Evolutionary conservation across 2,113 vertebrate genomes (phyloP), one percentile per base, ranked within the genome.

Genomic region (Hiodon tergisus): DNA sequence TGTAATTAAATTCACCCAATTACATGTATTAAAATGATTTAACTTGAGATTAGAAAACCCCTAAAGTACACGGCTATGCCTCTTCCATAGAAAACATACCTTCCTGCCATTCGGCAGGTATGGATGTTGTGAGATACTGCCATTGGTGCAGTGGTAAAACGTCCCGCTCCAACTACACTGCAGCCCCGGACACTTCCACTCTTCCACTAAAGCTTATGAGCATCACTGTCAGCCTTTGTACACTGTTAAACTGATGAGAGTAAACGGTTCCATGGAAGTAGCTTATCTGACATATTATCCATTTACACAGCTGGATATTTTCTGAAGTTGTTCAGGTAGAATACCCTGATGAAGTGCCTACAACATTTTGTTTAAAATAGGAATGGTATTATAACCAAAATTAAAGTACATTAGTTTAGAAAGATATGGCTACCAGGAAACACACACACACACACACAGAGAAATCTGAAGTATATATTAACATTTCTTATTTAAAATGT

Each of bases 401-500:
- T 63, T 63, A 63, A n/a, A 63, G 46, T 66, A 66, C 13, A 8
- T 79, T 58, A 76, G 70, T 67, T 83, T 66, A 82, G 73, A 80
- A 63, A 76, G 76, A 48, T 77, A 77, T 80, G 78, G 61, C 69
- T 77, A 63, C 55, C 76, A 80, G 31, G 31, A 31, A 31, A 31
- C 31, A 31, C 31, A 31, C 31, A 31, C 31, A 10, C 73, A 67
- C 76, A 14, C 72, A 78, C 75, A 69, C 76, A 83, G 78, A 77
- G 69, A 86, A 73, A 78, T 83, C 79, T 81, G 86, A 85, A 79
- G 86, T 81, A 86, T 81, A 84, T 78, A 86, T 84, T 84, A 84
- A 91, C 81, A 82, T 73, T 79, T 82, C 86, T 78, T 58, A 87
- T 84, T 80, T 83, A 87, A 89, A 88, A 90, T 81, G 79, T 88